Evolutionary conservation across 2,888 invertebrate genomes (phyloP).

Genomic region (Hetaerina titia): DNA sequence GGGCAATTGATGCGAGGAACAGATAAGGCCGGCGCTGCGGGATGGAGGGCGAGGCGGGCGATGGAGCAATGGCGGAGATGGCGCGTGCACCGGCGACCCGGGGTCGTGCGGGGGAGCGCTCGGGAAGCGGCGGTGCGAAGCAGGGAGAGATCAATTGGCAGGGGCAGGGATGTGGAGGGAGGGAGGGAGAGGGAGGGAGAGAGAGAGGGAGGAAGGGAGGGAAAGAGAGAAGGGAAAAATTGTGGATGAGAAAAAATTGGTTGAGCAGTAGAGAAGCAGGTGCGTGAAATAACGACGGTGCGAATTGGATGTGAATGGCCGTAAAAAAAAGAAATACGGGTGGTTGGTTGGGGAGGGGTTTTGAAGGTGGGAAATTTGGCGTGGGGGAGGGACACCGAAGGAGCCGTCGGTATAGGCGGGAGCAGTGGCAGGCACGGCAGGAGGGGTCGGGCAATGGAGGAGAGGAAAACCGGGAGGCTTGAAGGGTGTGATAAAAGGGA

Average conservation of each 20-base stretch:
- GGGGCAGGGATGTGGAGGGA: not conserved
- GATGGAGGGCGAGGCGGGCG: not conserved
- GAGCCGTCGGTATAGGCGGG: not conserved
- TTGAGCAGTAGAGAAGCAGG: not conserved
- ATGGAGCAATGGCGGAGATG: not conserved
- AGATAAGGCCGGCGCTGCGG: not conserved
- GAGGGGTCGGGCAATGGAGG: not conserved
- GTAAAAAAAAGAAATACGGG: not conserved
- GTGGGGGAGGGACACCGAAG: not conserved
- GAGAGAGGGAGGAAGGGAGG: not conserved
- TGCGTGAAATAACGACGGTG: constrained; percentile 31
- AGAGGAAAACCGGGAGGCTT: not conserved
- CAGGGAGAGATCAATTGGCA: no score
- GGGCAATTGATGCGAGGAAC: not conserved
- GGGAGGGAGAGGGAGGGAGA: no score
- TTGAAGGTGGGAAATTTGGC: not conserved
- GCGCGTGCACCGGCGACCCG: not conserved
- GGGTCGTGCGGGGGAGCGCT: not conserved
- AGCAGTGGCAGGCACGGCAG: not conserved
- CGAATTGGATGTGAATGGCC: constrained; percentile 38
- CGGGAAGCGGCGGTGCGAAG: not conserved
- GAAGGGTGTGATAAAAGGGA: constrained; percentile 16
- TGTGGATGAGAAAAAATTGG: not conserved
- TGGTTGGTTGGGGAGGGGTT: not conserved
- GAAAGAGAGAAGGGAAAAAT: not conserved